Evolutionary conservation across 1,140 invertebrate species (phyloP), one percentile per base, ranked within the genome.

Genomic region (Philopotamus ludificatus): DNA sequence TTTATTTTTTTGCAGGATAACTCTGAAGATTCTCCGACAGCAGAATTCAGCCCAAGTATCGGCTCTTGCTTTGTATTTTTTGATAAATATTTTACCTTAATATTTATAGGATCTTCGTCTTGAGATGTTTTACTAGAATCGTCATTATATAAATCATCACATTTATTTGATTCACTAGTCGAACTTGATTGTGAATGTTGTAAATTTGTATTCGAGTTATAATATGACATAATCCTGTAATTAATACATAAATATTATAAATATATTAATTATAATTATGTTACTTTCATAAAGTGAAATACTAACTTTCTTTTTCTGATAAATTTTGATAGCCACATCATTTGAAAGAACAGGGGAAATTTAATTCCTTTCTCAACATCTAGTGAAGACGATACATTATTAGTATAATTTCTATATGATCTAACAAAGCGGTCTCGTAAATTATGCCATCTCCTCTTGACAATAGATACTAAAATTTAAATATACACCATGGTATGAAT

Each of bases 261-360:
- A 21, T 4, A 44, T 1, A 44, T 18, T 15, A 2, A 44, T 3
- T 44, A 9, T 44, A 44, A 44, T 44, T 2, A 39, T 39, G 7
- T 7, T 39, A 8, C 7, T n/a, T 39, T 39, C 7, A 39, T 47
- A 47, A 9, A 18, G 8, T n/a, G 7, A 18, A 4, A 49, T 49
- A 49, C 3, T 18, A 18, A 49, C 47, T 49, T 49, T 18, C 20
- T 49, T 21, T 21, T 49, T 49, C 47, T 49, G n/a, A 49, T 49
- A 21, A 49, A 49, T 49, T 49, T 15, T 15, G n/a, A 15, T 4
- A 49, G 47, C 47, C 47, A 49, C 47, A 49, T 49, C 47, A 49
- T 49, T 49, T 49, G 47, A 49, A 18, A 49, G 20, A 49, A 49
- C 9, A 49, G 22, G 2, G 47, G 21, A 21, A 49, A 49, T 49